Base-by-base conservation (phyloP, 1,140 invertebrate genomes). In the Drosophila bocqueti region DNA sequence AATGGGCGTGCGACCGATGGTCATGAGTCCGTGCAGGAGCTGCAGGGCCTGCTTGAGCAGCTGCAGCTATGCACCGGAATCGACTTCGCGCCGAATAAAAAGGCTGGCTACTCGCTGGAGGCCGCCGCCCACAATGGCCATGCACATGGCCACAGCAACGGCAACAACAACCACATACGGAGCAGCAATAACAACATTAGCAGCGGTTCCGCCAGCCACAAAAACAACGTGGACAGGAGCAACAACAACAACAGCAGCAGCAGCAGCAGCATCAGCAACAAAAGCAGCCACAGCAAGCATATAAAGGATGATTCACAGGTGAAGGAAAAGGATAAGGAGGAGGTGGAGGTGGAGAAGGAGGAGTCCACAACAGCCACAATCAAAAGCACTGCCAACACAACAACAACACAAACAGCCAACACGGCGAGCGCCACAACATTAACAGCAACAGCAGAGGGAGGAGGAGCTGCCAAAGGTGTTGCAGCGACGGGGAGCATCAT, bases 351-450 rank as follows among this genome's bases (percentile, higher is more conserved):
- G 34, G 31, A 31, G 26, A 45, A 49, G 63, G 50, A 49, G 66
- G 47, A 46, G 63, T 38, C 52, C 45, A 66, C 63, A 47, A 42
- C 38, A 76, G 79, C 79, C 36, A 71, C 75, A 50, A 90, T 60
- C 46, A 82, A 79, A 49, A 79, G 55, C 79, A 90, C 85, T 90
- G 85, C 85, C 85, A 90, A 76, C 38, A 85, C 72, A 77, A 49
- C 81, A 62, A 71, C 81, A 24, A 24, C 24, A 61, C 55, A 43
- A 65, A 81, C 76, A 68, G 54, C 63, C 74, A 87, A 68, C 55
- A 72, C 83, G 64, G 86, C 80, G 55, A 76, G n/a, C 52, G 15
- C 46, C 63, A 75, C 80, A 64, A 31, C 49, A 29, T 52, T 71
- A 71, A 73, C 69, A 36, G 0, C 1, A 36, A 0, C 3, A 18